These are phyloP conservation scores for Glaucopsyche alexis DNA, from an alignment of 2,888 invertebrate genomes.

Conservation along the genomic window DNA sequence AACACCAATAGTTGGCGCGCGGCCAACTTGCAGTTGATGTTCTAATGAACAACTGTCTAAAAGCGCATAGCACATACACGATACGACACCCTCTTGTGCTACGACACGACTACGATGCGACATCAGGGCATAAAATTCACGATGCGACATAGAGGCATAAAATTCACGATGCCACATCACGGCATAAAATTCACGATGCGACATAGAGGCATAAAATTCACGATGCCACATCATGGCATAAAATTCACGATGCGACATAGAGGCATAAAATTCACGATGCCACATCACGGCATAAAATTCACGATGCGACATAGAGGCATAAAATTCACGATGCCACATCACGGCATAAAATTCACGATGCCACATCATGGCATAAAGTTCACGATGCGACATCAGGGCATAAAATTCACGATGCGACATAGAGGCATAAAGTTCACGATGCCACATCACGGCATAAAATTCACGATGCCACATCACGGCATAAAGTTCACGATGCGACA, in stretches of 20 bases:
- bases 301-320: too few species aligned
- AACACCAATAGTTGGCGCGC: not conserved
- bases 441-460: not conserved
- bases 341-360: too few species aligned
- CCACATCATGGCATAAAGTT: too few species aligned
- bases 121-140: not conserved
- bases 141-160: not conserved
- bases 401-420: too few species aligned
- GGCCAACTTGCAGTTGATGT: conserved; percentile 14
- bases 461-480: too few species aligned
- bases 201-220: too few species aligned
- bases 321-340: not conserved
- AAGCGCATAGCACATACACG: not conserved
- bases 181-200: too few species aligned
- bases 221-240: not conserved
- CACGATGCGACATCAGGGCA: not conserved
- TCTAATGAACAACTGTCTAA: not conserved
- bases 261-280: too few species aligned
- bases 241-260: too few species aligned
- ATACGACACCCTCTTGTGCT: not conserved
- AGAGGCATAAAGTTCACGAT: too few species aligned
- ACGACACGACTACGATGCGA: not conserved
- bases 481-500: not conserved
- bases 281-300: not conserved
- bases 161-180: not conserved